Conservation (phyloP, 2,888 invertebrate genomes). For the Meghimatium bilineatum region DNA sequence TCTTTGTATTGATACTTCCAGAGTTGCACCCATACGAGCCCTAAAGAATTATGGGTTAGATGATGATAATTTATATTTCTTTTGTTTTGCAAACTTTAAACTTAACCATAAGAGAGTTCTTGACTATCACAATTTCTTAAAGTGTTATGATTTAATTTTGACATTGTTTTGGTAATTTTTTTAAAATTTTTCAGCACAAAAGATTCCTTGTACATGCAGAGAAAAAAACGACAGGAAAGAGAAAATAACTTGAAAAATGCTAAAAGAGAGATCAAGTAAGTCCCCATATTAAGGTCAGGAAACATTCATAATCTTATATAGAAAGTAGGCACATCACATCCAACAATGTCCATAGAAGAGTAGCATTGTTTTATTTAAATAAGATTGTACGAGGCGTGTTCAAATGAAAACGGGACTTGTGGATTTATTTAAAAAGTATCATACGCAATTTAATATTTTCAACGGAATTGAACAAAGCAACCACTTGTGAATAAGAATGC, state of each 20-base stretch:
- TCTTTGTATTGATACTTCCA: no score
- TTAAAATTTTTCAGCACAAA: constrained; percentile 66
- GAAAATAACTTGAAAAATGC: constrained; percentile 71
- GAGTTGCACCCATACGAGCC: no score
- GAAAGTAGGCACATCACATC: background rate
- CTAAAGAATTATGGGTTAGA: no score
- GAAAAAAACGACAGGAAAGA: constrained; percentile 70
- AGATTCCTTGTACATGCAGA: constrained; percentile 74
- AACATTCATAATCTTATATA: background rate
- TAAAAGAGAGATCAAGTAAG: constrained; percentile 71
- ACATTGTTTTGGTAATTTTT: background rate
- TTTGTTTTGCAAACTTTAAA: background rate
- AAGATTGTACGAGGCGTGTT: no score
- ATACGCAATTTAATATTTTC: no score
- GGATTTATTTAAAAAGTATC: no score
- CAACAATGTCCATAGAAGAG: no score
- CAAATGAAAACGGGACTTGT: no score
- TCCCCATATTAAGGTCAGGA: background rate
- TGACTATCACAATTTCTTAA: background rate
- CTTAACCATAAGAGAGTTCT: background rate
- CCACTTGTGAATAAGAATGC: no score
- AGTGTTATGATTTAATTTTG: background rate
- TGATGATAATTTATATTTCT: no score
- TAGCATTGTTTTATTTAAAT: no score
- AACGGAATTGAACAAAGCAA: no score